Percentiles rank a stretch among this genome's conserved stretches.
Evolutionary conservation across 2,888 invertebrate genomes (phyloP).

Genomic region (Diaphora mendica): DNA sequence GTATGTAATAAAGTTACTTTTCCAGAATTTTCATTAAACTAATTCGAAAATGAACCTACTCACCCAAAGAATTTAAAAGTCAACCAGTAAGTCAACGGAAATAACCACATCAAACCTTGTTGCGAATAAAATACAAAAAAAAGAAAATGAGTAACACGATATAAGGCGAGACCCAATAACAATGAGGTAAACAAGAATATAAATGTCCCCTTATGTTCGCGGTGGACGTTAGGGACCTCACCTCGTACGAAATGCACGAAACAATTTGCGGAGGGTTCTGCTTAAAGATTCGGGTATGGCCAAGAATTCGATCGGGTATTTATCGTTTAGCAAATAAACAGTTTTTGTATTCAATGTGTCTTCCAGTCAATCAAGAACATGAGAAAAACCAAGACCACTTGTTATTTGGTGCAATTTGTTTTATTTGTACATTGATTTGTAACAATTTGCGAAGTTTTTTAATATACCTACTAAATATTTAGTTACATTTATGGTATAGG

Average conservation of each 20-base stretch:
- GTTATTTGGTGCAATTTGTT: background rate
- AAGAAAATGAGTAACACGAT: slow-evolving; percentile 13
- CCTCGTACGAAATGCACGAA: slow-evolving; percentile 8
- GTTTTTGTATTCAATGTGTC: background rate
- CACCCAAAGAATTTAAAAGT: background rate
- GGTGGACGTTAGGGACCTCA: slow-evolving; percentile 9
- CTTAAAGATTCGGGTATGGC: background rate
- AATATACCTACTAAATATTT: background rate
- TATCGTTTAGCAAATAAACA: background rate
- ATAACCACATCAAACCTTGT: slow-evolving; percentile 11
- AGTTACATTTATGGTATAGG: no score
- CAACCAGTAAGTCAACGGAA: background rate
- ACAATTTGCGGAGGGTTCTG: slow-evolving; percentile 26
- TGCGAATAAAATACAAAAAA: slow-evolving; percentile 18
- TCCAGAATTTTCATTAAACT: background rate
- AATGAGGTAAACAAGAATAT: slow-evolving; percentile 39
- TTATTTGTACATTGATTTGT: background rate
- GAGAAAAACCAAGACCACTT: background rate
- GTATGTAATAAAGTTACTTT: background rate
- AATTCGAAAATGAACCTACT: background rate
- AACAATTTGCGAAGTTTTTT: background rate
- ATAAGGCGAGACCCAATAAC: slow-evolving; percentile 22
- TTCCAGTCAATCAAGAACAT: background rate
- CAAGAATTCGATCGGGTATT: background rate
- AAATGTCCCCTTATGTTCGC: slow-evolving; percentile 27